Percentiles rank a stretch among this genome's conserved stretches.
phyloP scores from a whole-genome alignment of 2,113 vertebrate species.

The Pedionomus torquatus region DNA sequence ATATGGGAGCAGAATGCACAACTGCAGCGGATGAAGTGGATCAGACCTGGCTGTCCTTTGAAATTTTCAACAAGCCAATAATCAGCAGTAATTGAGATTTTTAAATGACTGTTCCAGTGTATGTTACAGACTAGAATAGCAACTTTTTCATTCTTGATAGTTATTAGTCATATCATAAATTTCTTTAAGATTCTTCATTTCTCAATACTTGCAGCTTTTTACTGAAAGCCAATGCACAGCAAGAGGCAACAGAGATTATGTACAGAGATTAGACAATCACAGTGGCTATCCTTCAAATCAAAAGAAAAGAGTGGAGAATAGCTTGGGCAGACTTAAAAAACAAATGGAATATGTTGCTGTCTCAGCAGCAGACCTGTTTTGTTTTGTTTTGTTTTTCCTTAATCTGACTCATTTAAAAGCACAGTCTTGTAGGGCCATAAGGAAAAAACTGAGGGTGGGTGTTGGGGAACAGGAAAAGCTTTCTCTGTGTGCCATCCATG shows the following conservation, averaged over 20 bases:
- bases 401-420: background rate
- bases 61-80: constrained; percentile 23
- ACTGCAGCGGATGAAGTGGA: background rate
- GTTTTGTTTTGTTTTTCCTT: background rate
- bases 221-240: background rate
- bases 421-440: background rate
- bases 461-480: background rate
- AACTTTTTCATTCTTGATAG: background rate
- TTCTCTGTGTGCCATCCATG: background rate
- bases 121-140: background rate
- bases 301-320: background rate
- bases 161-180: background rate
- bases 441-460: background rate
- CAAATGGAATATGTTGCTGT: background rate
- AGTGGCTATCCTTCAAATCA: background rate
- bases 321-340: background rate
- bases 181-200: background rate
- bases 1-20: constrained; percentile 2
- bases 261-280: background rate
- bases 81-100: constrained; percentile 1
- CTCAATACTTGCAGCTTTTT: background rate
- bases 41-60: background rate
- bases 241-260: background rate
- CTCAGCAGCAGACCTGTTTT: background rate
- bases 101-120: background rate